A percentile compares a stretch with the other conserved stretches of the same genome.
Evolutionary conservation across 2,888 invertebrate genomes (phyloP).

Genomic region (Epirrhoe tristata): DNA sequence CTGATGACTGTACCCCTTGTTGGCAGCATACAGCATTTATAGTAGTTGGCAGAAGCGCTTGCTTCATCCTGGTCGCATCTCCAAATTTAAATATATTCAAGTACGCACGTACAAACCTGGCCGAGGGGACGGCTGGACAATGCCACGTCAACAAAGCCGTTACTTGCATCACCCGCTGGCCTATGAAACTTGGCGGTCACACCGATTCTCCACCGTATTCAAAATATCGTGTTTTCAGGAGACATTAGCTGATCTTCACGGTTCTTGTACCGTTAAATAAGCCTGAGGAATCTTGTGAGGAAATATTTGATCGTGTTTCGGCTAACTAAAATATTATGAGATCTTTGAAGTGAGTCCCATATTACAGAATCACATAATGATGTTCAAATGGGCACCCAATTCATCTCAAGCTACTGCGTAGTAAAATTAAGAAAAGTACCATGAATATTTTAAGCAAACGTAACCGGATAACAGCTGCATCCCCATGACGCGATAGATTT

Average conservation of each 20-base stretch:
- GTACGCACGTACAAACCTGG: conserved; percentile 80
- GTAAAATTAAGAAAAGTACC: too few species aligned
- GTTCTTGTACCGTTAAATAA: conserved; percentile 47
- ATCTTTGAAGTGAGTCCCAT: background rate
- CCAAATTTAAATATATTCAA: conserved; percentile 85
- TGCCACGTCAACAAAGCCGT: conserved; percentile 78
- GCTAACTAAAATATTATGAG: conserved; percentile 1
- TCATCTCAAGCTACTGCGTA: too few species aligned
- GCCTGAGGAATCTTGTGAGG: conserved; percentile 45
- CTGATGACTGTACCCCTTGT: conserved; percentile 75
- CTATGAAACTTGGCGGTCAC: conserved; percentile 75
- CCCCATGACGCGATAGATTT: too few species aligned
- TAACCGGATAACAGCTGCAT: too few species aligned
- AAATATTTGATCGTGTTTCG: conserved; percentile 28
- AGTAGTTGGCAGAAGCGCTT: conserved; percentile 67
- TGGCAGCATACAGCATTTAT: conserved; percentile 74
- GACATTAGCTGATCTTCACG: conserved; percentile 56
- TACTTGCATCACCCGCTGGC: conserved; percentile 75
- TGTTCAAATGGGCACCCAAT: too few species aligned
- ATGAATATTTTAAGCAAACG: too few species aligned
- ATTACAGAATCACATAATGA: too few species aligned
- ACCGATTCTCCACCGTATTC: conserved; percentile 64
- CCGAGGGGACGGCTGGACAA: conserved; percentile 77
- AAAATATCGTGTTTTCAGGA: conserved; percentile 63
- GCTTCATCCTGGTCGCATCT: conserved; percentile 83